Base-by-base conservation (phyloP, 2,888 invertebrate genomes). In the Tanaodytes sp. region DNA sequence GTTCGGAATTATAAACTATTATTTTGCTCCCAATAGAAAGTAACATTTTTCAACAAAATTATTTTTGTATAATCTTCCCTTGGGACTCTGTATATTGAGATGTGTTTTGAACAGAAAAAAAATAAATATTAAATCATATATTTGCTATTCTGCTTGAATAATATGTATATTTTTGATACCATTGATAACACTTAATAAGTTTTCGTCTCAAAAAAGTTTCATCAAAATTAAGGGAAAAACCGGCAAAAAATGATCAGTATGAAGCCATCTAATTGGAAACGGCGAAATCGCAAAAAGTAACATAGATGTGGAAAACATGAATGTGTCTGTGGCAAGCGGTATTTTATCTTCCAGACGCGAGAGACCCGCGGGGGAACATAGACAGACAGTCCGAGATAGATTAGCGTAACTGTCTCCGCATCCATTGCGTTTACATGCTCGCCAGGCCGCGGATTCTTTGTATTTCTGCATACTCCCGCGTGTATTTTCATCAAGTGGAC, bases 401-500 rank as follows among this genome's bases (percentile, higher is more conserved):
- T 70, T 70, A 70, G 65, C 61, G 48, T 57, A 65, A 65, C 57
- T 65, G 70, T 70, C 70, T 65, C 65, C 31, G 33, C 65, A 39
- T 45, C 52, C 52, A 58, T 65, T 51, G 62, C 57, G 42, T 64
- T 69, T 69, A 64, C 55, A 65, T 59, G 55, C 64, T 55, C 51
- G 36, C 46, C 33, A 43, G 37, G 64, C 33, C 51, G 52, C 70
- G 65, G 57, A 70, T 70, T 65, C 65, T 70, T 70, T 62, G 61
- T 62, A 65, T 37, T 52, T 42, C 55, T 51, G 39, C 51, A 54
- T 52, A 48, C 54, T 31, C 19, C 36, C 49, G 45, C 64, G 65
- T 70, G 65, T 65, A 70, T 70, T 70, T 70, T 70, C 65, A 70
- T 70, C 70, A 62, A 65, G 65, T 61, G 61, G 65, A 70, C 70